Base-by-base conservation (phyloP, 2,888 invertebrate species). In the Acanthococcus lagerstroemiae region DNA sequence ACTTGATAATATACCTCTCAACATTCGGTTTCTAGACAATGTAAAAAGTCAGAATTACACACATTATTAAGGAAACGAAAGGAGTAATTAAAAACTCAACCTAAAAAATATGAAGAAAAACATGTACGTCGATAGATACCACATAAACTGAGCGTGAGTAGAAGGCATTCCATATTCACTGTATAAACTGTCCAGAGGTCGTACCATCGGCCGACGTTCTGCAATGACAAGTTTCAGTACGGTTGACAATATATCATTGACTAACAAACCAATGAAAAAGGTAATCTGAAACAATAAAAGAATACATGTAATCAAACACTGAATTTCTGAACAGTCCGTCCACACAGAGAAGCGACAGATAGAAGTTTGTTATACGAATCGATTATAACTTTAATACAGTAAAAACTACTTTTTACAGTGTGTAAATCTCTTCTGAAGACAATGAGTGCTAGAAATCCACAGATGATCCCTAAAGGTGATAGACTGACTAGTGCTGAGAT, bases 131-230 rank as follows among this genome's bases (percentile, higher is more conserved):
- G 90, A 84, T 77, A 92, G 91, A 78, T 93, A 94, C 88, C 90
- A 91, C 80, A 90, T 86, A 76, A 90, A 89, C 78, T 93, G 93
- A 72, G 92, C 83, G 80, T 94, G 94, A 69, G 88, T 87, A 30
- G 92, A 93, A 65, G 93, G 94, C 93, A 93, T 93, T 72, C 88
- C 89, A 80, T 86, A 89, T 77, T 89, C 88, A 72, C 83, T 84
- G 72, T 85, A 85, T 65, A 85, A 76, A 27, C 55, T 56, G 63
- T 70, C 69, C 73, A 82, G 79, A 68, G 83, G 82, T 73, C 88
- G 80, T 69, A 80, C 79, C 72, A 87, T 75, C 60, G 94, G 94
- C 74, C 93, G 81, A 56, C 84, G 81, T 78, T 93, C 90, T 76
- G 86, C 83, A 72, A 93, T 86, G 66, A 83, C 80, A 74, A 90